A percentile compares a stretch with the other conserved stretches of the same genome.
These are phyloP conservation scores for Nothoprocta perdicaria DNA, from an alignment of 2,113 vertebrate genomes.

Conservation along the genomic window DNA sequence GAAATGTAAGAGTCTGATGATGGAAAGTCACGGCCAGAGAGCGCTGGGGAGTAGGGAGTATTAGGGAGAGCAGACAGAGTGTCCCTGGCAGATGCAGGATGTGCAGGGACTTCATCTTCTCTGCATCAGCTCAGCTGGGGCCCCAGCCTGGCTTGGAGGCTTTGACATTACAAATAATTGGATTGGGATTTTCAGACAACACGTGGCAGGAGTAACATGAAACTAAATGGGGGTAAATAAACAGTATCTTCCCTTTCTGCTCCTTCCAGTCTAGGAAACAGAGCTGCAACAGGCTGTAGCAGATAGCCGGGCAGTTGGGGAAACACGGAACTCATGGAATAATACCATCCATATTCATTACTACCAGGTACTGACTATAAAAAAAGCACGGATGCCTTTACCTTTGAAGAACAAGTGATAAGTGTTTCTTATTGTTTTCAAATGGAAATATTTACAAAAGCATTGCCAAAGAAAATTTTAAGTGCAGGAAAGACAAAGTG, in stretches of 20 bases:
- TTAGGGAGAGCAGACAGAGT: neutral
- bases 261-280: neutral
- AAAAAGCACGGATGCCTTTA: neutral
- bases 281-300: neutral
- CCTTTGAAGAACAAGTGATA: neutral
- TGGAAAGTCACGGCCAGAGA: neutral
- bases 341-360: neutral
- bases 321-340: neutral
- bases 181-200: neutral
- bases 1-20: neutral
- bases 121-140: neutral
- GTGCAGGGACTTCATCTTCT: neutral
- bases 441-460: conserved; percentile 3
- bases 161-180: neutral
- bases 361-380: neutral
- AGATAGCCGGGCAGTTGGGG: neutral
- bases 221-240: neutral
- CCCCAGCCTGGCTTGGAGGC: neutral
- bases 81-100: neutral
- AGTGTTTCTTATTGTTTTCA: neutral
- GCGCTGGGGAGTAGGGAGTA: neutral
- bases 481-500: neutral
- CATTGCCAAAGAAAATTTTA: neutral
- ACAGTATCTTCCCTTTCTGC: neutral
- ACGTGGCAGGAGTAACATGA: neutral